phyloP scores from a whole-genome alignment of 1,140 invertebrate genomes.

The Hylyphantes graminicola region DNA sequence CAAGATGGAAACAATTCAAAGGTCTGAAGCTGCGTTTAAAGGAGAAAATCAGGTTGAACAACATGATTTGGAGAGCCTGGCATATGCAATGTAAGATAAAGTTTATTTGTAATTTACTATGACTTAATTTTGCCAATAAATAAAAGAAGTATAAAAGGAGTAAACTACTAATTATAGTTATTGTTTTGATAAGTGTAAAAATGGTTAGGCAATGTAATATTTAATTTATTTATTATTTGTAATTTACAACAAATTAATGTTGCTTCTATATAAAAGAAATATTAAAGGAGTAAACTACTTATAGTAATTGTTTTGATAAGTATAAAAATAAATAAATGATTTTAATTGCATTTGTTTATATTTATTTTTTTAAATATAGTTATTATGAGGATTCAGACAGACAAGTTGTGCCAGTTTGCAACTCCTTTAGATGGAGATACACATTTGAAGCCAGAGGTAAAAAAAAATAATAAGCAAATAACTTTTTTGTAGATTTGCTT shows the following conservation, averaged over 20 bases:
- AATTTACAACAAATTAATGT: not conserved
- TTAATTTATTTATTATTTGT: too few species aligned
- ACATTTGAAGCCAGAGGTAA: constrained; percentile 94
- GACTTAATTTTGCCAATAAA: too few species aligned
- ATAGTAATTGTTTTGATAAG: too few species aligned
- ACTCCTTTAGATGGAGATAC: constrained; percentile 93
- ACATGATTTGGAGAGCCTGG: constrained; percentile 99
- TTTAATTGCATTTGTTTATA: too few species aligned
- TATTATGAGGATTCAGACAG: constrained; percentile 87
- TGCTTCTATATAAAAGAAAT: too few species aligned
- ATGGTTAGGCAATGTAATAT: too few species aligned
- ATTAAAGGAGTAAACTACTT: too few species aligned
- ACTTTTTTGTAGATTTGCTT: not conserved
- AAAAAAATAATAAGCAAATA: not conserved
- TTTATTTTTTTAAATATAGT: constrained; percentile 74
- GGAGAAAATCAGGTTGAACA: constrained; percentile 98
- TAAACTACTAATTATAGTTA: too few species aligned
- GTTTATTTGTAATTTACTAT: constrained; percentile 62
- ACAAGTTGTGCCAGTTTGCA: constrained; percentile 92
- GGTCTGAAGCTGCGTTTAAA: constrained; percentile 96
- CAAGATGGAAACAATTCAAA: constrained; percentile 99
- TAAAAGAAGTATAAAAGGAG: too few species aligned
- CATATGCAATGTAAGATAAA: constrained; percentile 96
- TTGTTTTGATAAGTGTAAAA: too few species aligned
- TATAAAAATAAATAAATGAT: too few species aligned